phyloP scores from a whole-genome alignment of 92 coral and sea anemone species.

The Nematostella vectensis region DNA sequence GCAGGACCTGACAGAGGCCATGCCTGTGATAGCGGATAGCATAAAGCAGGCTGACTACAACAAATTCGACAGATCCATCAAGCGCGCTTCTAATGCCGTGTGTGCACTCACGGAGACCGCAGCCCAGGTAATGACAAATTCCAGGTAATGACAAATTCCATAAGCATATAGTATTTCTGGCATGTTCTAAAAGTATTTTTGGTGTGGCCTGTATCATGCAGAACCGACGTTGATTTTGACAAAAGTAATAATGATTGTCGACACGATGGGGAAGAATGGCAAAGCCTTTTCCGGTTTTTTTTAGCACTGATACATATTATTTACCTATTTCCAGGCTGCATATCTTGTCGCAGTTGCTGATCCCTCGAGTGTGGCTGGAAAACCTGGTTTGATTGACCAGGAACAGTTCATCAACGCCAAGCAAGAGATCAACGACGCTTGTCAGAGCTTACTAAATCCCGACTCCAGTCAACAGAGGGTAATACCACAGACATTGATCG shows the following conservation, averaged over 20 bases:
- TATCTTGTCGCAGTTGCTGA: slow-evolving; percentile 98
- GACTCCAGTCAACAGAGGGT: slow-evolving; percentile 93
- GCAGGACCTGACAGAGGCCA: slow-evolving; percentile 80
- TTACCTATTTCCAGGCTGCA: slow-evolving; percentile 69
- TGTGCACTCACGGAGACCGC: slow-evolving; percentile 94
- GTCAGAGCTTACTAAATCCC: slow-evolving; percentile 72
- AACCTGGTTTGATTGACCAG: slow-evolving; percentile 93
- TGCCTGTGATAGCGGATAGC: slow-evolving; percentile 79
- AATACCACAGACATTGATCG: too few species aligned
- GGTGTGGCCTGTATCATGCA: too few species aligned
- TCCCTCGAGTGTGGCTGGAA: slow-evolving; percentile 95
- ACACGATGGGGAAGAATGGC: too few species aligned
- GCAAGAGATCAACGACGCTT: slow-evolving; percentile 86
- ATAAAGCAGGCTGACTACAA: slow-evolving; percentile 85
- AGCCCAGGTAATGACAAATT: slow-evolving; percentile 62
- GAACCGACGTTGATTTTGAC: neutral
- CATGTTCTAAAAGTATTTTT: neutral
- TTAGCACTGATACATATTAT: too few species aligned
- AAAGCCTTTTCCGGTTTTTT: too few species aligned
- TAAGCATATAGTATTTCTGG: neutral
- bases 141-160: slow-evolving; percentile 27
- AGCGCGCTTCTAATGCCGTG: slow-evolving; percentile 83
- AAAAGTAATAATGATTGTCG: too few species aligned
- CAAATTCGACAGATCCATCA: slow-evolving; percentile 76
- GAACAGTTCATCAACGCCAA: slow-evolving; percentile 86